Evolutionary conservation across 2,888 invertebrate genomes (phyloP), one percentile per base, ranked within the genome.

Genomic region (Drosophila affinis): DNA sequence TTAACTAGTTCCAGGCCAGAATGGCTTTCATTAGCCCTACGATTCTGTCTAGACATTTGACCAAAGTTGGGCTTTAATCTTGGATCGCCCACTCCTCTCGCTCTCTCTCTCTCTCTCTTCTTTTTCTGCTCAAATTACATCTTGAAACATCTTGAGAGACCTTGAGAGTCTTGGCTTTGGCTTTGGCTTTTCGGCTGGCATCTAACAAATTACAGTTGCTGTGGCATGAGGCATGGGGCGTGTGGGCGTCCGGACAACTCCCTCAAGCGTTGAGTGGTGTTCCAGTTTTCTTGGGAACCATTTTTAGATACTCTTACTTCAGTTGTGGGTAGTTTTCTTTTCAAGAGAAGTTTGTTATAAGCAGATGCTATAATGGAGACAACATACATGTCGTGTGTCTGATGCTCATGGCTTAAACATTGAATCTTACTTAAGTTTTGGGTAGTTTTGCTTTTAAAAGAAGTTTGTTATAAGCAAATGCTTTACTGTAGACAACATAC

Each of bases 141-240:
- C 46, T 51, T 17, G 17, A 39, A 67, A 21, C 58, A 58, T 67
- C 67, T 68, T 39, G 21, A 39, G 67, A 58, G 67, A 62, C 59
- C 72, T 79, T 81, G 61, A 54, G 9, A 45, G 75, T 47, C 4
- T 67, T 39, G 39, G 14, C 39, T 57, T 67, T 39, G 65, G 65
- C 65, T 34, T 34, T 49, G 64, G 39, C 48, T 34, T 63, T 49
- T 64, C 56, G 65, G 34, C 46, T 57, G 67, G 77, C 67, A 72
- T 76, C 72, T 65, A 70, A 77, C 75, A 84, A 84, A 81, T 84
- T 72, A 68, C 67, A 52, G 67, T 58, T 51, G 29, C 58, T 68
- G 27, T 46, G 3, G 67, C 51, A 57, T 57, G 39, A 18, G 46
- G 18, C 17, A 57, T 57, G 39, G 9, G 46, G 18, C 17, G 0